phyloP scores from a whole-genome alignment of 2,888 invertebrate genomes.

The Acheta domesticus region DNA sequence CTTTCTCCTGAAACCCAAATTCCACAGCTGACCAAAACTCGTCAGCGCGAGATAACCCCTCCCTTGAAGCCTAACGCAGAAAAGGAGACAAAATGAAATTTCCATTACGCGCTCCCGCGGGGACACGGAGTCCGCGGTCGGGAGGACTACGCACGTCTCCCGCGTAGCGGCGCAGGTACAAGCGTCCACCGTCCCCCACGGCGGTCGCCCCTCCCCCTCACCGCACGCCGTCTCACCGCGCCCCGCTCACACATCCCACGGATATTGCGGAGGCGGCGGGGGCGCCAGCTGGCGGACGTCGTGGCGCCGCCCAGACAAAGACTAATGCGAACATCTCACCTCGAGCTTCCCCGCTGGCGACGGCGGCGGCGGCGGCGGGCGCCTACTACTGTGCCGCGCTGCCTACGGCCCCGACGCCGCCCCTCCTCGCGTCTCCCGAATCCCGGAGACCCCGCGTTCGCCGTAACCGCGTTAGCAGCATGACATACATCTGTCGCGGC shows the following conservation, averaged over 20 bases:
- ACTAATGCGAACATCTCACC: conserved; percentile 18
- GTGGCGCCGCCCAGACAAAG: background rate
- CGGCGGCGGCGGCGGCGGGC: background rate
- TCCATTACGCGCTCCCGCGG: too few species aligned
- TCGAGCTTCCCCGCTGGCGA: background rate
- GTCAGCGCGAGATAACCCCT: too few species aligned
- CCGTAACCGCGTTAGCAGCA: background rate
- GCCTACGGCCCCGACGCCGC: background rate
- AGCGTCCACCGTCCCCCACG: background rate
- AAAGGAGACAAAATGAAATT: too few species aligned
- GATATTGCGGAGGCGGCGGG: too few species aligned
- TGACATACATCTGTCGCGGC: conserved; percentile 6
- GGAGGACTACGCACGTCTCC: too few species aligned
- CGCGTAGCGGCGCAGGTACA: too few species aligned
- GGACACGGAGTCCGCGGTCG: too few species aligned
- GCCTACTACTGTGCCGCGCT: background rate
- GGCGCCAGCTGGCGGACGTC: background rate
- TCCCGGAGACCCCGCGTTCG: background rate
- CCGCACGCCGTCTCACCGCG: background rate
- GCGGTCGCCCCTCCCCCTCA: background rate
- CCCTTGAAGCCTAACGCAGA: too few species aligned
- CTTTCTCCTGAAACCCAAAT: too few species aligned
- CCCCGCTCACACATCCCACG: background rate
- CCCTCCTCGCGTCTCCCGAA: background rate
- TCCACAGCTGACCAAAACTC: too few species aligned